Evolutionary conservation across 2,888 invertebrate species (phyloP).

Genomic region (Rotaria macrura): DNA sequence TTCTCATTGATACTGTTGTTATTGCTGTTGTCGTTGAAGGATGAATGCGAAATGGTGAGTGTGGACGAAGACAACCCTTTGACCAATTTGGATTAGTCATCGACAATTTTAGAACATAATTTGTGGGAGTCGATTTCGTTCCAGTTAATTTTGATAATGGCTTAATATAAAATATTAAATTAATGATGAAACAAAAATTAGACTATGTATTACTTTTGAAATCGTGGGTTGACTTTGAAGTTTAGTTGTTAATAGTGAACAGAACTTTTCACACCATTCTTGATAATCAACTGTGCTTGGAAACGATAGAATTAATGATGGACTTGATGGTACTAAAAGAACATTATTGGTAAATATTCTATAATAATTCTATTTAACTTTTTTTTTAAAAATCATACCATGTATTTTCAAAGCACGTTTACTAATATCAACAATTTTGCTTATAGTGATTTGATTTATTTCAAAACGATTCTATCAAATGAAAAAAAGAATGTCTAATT

Average conservation of each 20-base stretch:
- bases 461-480: neutral
- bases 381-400: no score
- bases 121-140: neutral
- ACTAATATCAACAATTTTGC: neutral
- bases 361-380: neutral
- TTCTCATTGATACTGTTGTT: no score
- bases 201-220: neutral
- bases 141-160: neutral
- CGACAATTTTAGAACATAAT: neutral
- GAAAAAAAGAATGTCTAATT: neutral
- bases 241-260: neutral
- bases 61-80: neutral
- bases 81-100: neutral
- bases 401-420: conserved; percentile 9
- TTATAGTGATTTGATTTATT: neutral
- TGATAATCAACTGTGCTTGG: neutral
- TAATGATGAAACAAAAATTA: neutral
- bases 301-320: neutral
- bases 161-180: neutral
- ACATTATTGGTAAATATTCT: neutral
- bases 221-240: neutral
- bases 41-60: neutral
- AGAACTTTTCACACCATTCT: neutral
- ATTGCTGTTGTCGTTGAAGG: no score
- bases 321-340: neutral